Evolutionary conservation across 1,140 invertebrate genomes (phyloP).

Genomic region (Drosophila lacteicornis): DNA sequence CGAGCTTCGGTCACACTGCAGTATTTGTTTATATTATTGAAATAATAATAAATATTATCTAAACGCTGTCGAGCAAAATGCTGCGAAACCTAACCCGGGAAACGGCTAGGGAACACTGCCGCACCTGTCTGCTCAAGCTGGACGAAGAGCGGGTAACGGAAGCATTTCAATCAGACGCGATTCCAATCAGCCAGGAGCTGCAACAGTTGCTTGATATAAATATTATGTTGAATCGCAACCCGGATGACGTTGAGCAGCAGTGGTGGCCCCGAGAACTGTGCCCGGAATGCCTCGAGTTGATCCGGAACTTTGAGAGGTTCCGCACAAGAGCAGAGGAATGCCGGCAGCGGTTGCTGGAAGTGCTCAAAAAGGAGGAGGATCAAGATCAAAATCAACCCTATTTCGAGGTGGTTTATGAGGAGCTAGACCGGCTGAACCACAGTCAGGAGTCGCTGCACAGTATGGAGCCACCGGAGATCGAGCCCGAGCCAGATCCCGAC

Average conservation of each 20-base stretch:
- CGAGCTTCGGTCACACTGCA: background rate
- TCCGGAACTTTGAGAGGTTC: slow-evolving; percentile 45
- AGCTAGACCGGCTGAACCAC: background rate
- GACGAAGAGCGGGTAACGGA: slow-evolving; percentile 10
- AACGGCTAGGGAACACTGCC: slow-evolving; percentile 44
- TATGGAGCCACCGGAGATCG: slow-evolving; percentile 11
- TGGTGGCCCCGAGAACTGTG: slow-evolving; percentile 50
- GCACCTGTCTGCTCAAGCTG: slow-evolving; percentile 59
- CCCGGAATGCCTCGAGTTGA: slow-evolving; percentile 21
- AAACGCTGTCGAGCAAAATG: slow-evolving; percentile 7
- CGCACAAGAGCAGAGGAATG: slow-evolving; percentile 38
- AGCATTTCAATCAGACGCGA: background rate
- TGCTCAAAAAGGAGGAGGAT: slow-evolving; percentile 16
- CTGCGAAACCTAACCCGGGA: slow-evolving; percentile 18
- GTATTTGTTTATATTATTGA: slow-evolving; percentile 18
- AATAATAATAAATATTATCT: background rate
- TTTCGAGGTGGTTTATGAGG: slow-evolving; percentile 62
- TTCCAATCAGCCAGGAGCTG: slow-evolving; percentile 28
- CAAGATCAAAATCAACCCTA: slow-evolving; percentile 13
- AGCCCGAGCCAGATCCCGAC: slow-evolving; percentile 11
- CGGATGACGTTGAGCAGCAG: slow-evolving; percentile 13
- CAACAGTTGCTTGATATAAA: slow-evolving; percentile 25
- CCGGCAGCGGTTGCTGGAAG: slow-evolving; percentile 30
- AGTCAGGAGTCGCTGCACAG: slow-evolving; percentile 13
- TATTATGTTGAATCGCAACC: slow-evolving; percentile 1